A percentile compares a stretch with the other conserved stretches of the same genome.
These are phyloP conservation scores for Micromussa lordhowensis DNA, from an alignment of 92 coral and sea anemone species.

Conservation along the genomic window DNA sequence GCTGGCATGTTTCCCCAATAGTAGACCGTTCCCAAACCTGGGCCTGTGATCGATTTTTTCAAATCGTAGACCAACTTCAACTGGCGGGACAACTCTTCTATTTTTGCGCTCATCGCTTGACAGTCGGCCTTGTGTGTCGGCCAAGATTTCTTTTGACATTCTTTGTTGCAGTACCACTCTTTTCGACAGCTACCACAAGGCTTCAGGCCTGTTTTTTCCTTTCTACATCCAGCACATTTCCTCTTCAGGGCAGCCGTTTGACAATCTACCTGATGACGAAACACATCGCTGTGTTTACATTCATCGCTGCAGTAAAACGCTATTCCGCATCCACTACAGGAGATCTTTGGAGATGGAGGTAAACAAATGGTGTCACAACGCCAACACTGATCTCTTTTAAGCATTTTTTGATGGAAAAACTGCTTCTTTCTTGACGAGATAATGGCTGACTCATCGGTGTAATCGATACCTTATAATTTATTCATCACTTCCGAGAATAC, in stretches of 20 bases:
- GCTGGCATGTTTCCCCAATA: slow-evolving; percentile 83
- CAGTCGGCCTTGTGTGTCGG: slow-evolving; percentile 64
- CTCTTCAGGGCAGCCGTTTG: slow-evolving; percentile 35
- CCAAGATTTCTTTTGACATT: slow-evolving; percentile 53
- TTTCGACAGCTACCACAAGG: slow-evolving; percentile 55
- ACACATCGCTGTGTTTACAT: neutral
- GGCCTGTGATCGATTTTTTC: too few species aligned
- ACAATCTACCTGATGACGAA: slow-evolving; percentile 66
- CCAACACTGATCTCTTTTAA: neutral
- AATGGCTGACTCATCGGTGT: neutral
- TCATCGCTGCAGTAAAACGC: slow-evolving; percentile 7
- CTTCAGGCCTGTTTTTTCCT: slow-evolving; percentile 10
- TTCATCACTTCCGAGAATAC: neutral
- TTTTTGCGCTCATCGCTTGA: slow-evolving; percentile 9
- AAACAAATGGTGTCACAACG: slow-evolving; percentile 8
- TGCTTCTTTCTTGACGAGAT: neutral
- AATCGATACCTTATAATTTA: neutral
- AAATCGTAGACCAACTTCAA: neutral
- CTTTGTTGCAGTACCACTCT: slow-evolving; percentile 62
- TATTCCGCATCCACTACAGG: neutral
- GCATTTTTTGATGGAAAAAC: neutral
- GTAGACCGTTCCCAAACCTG: slow-evolving; percentile 18
- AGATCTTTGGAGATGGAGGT: neutral
- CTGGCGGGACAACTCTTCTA: neutral
- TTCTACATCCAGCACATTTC: slow-evolving; percentile 49